Conservation (phyloP, 2,888 invertebrate species). For the Embidobia sp. region DNA sequence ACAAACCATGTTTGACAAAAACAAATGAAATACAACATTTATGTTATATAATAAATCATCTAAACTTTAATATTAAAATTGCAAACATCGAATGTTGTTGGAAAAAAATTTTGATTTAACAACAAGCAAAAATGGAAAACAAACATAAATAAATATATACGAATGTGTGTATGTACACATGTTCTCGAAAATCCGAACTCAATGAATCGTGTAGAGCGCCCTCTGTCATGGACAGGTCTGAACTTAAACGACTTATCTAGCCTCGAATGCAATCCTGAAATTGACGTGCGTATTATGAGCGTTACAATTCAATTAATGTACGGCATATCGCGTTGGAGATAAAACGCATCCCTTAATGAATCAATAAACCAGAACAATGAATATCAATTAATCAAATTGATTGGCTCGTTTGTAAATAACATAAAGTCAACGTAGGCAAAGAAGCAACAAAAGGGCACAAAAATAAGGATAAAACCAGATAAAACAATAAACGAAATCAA, state of each 20-base stretch:
- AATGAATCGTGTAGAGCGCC: conserved; percentile 6
- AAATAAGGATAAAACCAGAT: conserved; percentile 6
- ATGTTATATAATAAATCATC: too few relatives aligned
- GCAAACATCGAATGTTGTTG: too few relatives aligned
- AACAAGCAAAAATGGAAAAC: too few relatives aligned
- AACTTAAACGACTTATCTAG: conserved; percentile 27
- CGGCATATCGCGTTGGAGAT: conserved; percentile 34
- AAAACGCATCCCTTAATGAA: conserved; percentile 46
- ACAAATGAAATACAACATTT: too few relatives aligned
- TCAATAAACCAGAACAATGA: conserved; percentile 50
- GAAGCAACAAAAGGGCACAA: not conserved
- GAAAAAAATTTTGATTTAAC: too few relatives aligned
- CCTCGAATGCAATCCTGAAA: conserved; percentile 26
- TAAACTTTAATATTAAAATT: too few relatives aligned
- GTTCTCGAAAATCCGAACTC: too few relatives aligned
- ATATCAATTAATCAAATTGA: conserved; percentile 59
- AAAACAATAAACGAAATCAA: not conserved
- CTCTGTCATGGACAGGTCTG: conserved; percentile 12
- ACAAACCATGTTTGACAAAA: too few relatives aligned
- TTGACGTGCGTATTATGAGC: conserved; percentile 45
- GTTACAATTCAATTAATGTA: conserved; percentile 56
- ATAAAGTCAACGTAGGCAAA: conserved; percentile 20
- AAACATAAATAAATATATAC: too few relatives aligned
- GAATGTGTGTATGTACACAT: too few relatives aligned
- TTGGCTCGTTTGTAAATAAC: conserved; percentile 47